phyloP scores from a whole-genome alignment of 2,113 vertebrate species.

The Cochlearius cochlearius region DNA sequence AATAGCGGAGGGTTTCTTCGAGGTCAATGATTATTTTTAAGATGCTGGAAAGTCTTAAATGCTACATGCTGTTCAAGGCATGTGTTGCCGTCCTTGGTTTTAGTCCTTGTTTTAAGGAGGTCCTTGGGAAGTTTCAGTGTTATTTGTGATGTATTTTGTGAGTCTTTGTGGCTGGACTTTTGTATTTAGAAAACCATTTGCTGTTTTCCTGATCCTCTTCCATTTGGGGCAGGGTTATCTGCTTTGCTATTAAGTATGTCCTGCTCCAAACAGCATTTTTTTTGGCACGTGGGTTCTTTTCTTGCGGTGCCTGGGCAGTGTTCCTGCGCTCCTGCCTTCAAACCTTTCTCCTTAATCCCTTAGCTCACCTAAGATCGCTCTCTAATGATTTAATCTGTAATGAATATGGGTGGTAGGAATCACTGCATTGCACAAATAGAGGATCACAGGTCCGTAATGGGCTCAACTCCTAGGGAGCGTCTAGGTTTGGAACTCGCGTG shows the following conservation, averaged over 20 bases:
- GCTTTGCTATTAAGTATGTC: neutral
- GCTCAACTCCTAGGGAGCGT: neutral
- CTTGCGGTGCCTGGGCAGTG: neutral
- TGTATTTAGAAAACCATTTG: neutral
- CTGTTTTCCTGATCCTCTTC: neutral
- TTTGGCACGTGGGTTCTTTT: neutral
- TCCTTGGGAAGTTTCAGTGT: neutral
- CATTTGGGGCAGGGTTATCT: neutral
- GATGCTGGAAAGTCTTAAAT: neutral
- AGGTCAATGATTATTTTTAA: neutral
- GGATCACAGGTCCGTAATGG: neutral
- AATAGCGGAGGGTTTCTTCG: neutral
- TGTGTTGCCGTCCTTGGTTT: neutral
- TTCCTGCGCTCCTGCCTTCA: neutral
- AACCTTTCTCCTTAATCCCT: neutral
- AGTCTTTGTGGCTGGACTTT: neutral
- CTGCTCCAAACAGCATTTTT: neutral
- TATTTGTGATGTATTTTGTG: neutral
- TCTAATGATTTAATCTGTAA: neutral
- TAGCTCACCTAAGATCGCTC: neutral
- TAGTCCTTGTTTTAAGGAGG: neutral
- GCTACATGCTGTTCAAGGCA: neutral
- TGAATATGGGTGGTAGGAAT: neutral
- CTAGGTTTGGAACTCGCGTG: neutral
- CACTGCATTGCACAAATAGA: neutral